These are phyloP conservation scores for Phlogophora meticulosa DNA, from an alignment of 2,888 invertebrate genomes.

Conservation along the genomic window DNA sequence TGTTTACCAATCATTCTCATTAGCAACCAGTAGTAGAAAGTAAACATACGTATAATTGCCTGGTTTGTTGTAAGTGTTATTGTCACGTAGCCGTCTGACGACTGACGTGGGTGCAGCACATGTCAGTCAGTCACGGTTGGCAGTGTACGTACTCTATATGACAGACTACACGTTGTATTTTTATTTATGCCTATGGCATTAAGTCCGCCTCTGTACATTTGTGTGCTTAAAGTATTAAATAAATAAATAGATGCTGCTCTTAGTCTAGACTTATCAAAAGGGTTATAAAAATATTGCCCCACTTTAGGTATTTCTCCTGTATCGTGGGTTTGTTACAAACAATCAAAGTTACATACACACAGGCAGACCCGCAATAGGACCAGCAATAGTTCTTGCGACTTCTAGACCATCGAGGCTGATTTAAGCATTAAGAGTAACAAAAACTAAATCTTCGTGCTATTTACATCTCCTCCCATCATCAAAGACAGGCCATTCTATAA, in stretches of 20 bases:
- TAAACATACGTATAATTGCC: constrained; percentile 26
- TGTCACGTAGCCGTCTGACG: constrained; percentile 14
- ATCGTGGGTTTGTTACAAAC: too few relatives aligned
- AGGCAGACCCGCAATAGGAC: too few relatives aligned
- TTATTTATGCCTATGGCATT: too few relatives aligned
- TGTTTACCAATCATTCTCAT: constrained; percentile 17
- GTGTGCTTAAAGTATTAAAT: too few relatives aligned
- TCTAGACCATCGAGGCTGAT: too few relatives aligned
- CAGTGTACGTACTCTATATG: not conserved
- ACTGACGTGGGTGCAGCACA: not conserved
- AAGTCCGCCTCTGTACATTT: too few relatives aligned
- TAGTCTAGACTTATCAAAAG: not conserved
- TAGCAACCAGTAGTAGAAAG: constrained; percentile 40
- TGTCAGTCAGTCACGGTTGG: constrained; percentile 27
- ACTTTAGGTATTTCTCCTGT: too few relatives aligned
- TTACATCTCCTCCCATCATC: not conserved
- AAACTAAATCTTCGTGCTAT: not conserved
- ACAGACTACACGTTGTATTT: not conserved
- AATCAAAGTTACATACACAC: too few relatives aligned
- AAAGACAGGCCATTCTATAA: not conserved
- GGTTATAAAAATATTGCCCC: too few relatives aligned
- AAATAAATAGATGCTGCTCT: not conserved
- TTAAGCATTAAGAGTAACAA: too few relatives aligned
- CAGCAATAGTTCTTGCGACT: too few relatives aligned
- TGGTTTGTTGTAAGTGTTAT: constrained; percentile 12